Percentiles rank a stretch among this genome's conserved stretches.
These are phyloP conservation scores for Sebastiscus albofasciatus DNA, from an alignment of 2,797 vertebrate genomes.

Conservation along the genomic window DNA sequence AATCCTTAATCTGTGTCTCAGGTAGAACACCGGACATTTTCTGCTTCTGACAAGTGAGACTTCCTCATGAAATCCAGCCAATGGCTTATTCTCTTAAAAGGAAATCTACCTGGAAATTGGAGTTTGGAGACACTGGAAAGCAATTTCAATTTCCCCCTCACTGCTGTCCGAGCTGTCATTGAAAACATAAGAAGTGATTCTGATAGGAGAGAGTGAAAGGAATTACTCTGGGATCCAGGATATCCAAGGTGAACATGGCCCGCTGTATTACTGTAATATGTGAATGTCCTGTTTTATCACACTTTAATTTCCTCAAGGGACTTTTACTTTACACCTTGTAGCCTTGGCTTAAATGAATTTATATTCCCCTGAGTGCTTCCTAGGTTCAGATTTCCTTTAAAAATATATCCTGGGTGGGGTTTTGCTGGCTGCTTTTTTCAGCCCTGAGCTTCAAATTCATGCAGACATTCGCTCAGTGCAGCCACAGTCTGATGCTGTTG, in stretches of 20 bases:
- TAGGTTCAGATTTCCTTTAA: slow-evolving; percentile 50
- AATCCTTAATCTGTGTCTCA: neutral
- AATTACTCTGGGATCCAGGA: slow-evolving; percentile 41
- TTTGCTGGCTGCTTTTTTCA: slow-evolving; percentile 34
- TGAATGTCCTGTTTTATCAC: slow-evolving; percentile 66
- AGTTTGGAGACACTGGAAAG: slow-evolving; percentile 35
- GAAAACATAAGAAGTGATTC: slow-evolving; percentile 36
- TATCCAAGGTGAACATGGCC: slow-evolving; percentile 39
- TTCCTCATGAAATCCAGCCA: slow-evolving; percentile 22
- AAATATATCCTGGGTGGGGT: slow-evolving; percentile 31
- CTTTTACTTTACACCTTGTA: slow-evolving; percentile 50
- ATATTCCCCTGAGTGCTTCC: slow-evolving; percentile 36
- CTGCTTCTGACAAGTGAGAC: slow-evolving; percentile 11
- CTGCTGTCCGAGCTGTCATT: slow-evolving; percentile 42
- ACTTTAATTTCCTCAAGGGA: slow-evolving; percentile 64
- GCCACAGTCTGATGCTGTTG: slow-evolving; percentile 62
- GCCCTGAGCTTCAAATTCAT: slow-evolving; percentile 56
- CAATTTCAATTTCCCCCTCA: slow-evolving; percentile 53
- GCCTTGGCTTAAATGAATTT: slow-evolving; percentile 55
- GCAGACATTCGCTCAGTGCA: slow-evolving; percentile 50
- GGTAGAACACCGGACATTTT: neutral
- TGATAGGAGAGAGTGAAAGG: slow-evolving; percentile 35
- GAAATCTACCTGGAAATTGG: slow-evolving; percentile 33
- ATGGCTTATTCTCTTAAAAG: slow-evolving; percentile 25
- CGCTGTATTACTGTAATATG: slow-evolving; percentile 52